A percentile compares a stretch with the other conserved stretches of the same genome.
Conservation (phyloP, 2,797 vertebrate species). For the Tamandua tetradactyla region DNA sequence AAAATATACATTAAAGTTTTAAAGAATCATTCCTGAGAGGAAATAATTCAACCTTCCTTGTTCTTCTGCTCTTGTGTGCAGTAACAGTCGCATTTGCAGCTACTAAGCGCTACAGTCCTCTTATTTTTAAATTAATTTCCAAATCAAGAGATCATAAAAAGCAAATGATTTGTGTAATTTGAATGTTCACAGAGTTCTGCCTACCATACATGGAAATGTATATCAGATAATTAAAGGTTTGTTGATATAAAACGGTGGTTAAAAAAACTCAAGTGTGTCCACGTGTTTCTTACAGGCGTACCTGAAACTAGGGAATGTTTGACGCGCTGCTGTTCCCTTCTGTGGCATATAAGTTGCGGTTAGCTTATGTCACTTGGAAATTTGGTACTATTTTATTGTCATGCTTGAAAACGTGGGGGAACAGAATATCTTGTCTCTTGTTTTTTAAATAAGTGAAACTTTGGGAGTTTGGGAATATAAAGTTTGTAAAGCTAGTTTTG, state of each 20-base stretch:
- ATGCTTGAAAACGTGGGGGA: slow-evolving; percentile 65
- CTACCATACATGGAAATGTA: slow-evolving; percentile 42
- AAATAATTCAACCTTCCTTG: slow-evolving; percentile 43
- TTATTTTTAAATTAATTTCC: slow-evolving; percentile 72
- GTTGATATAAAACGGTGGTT: slow-evolving; percentile 63
- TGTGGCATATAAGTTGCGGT: slow-evolving; percentile 69
- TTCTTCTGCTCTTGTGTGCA: slow-evolving; percentile 30
- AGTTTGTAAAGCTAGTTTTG: slow-evolving; percentile 75
- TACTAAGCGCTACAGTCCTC: slow-evolving; percentile 76
- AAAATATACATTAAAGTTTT: slow-evolving; percentile 59
- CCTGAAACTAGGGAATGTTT: slow-evolving; percentile 74
- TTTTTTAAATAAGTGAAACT: slow-evolving; percentile 70
- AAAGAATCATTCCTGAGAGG: slow-evolving; percentile 32
- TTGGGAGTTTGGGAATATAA: slow-evolving; percentile 68
- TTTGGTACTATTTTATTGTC: slow-evolving; percentile 73
- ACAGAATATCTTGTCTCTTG: slow-evolving; percentile 72
- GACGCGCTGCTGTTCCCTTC: slow-evolving; percentile 46
- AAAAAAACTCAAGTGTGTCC: slow-evolving; percentile 66
- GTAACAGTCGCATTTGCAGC: slow-evolving; percentile 81
- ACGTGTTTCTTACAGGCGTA: slow-evolving; percentile 66
- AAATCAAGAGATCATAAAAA: slow-evolving; percentile 51
- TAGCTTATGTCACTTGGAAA: slow-evolving; percentile 72
- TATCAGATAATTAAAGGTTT: slow-evolving; percentile 60
- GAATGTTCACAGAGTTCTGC: slow-evolving; percentile 61
- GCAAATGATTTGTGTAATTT: slow-evolving; percentile 41